Percentiles rank a stretch among this genome's conserved stretches.
Evolutionary conservation across 2,113 vertebrate species (phyloP).

Genomic region (Heterotis niloticus): DNA sequence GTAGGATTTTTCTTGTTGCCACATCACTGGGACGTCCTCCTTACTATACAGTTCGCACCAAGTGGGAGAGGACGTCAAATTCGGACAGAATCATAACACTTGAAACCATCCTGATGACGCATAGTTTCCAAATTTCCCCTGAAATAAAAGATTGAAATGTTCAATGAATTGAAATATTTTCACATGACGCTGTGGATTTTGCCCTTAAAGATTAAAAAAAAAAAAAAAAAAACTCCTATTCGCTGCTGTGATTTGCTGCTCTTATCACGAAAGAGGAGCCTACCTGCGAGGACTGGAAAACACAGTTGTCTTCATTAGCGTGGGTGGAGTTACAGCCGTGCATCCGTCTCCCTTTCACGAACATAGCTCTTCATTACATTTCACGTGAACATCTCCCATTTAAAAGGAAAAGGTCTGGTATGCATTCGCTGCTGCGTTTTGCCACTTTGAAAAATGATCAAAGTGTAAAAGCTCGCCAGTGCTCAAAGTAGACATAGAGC

Average conservation of each 20-base stretch:
- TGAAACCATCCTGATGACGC: background rate
- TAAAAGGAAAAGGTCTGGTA: background rate
- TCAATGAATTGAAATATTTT: too few species aligned
- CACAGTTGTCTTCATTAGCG: background rate
- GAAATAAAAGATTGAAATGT: too few species aligned
- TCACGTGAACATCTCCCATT: background rate
- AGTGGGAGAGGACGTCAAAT: background rate
- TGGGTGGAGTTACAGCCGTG: background rate
- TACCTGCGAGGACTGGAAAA: background rate
- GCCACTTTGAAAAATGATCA: slow-evolving; percentile 67
- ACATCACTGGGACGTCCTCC: background rate
- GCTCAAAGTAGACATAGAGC: slow-evolving; percentile 48
- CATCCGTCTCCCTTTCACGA: background rate
- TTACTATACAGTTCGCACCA: background rate
- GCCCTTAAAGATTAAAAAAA: background rate
- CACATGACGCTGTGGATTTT: too few species aligned
- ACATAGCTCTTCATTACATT: slow-evolving; percentile 8
- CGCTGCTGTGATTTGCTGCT: background rate
- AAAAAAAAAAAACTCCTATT: too few species aligned
- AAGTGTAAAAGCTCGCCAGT: slow-evolving; percentile 47
- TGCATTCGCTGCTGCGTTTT: background rate
- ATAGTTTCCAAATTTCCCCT: too few species aligned
- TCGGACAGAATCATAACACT: background rate
- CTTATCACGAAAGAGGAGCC: background rate
- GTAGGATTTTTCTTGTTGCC: background rate